A percentile compares a stretch with the other conserved stretches of the same genome.
These are phyloP conservation scores for Eubasilissa splendida DNA, from an alignment of 2,888 invertebrate species.

Conservation along the genomic window DNA sequence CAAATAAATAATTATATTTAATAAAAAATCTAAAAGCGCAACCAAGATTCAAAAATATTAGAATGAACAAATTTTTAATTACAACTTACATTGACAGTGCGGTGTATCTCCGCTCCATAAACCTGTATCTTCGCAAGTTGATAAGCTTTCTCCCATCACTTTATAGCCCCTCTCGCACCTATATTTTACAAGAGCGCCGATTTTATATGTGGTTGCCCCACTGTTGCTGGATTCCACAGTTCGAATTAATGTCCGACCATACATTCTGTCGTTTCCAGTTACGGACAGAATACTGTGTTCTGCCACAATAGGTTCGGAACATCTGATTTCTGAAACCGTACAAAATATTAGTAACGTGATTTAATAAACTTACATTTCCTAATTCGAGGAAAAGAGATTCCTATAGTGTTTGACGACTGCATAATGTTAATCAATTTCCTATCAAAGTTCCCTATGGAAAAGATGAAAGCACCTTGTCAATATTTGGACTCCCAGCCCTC, in stretches of 20 bases:
- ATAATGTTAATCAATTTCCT: too few relatives aligned
- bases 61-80: not conserved
- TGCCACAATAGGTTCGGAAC: slow-evolving; percentile 86
- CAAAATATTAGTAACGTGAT: not conserved
- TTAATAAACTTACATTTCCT: not conserved
- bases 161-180: slow-evolving; percentile 92
- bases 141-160: slow-evolving; percentile 87
- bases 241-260: slow-evolving; percentile 86
- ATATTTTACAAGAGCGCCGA: slow-evolving; percentile 90
- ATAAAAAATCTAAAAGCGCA: too few relatives aligned
- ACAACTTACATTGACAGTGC: slow-evolving; percentile 84
- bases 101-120: slow-evolving; percentile 89
- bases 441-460: too few relatives aligned
- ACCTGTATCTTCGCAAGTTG: slow-evolving; percentile 89
- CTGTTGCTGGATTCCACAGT: slow-evolving; percentile 79
- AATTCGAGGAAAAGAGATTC: too few relatives aligned
- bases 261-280: slow-evolving; percentile 92
- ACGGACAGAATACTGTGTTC: slow-evolving; percentile 90
- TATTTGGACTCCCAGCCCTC: too few relatives aligned
- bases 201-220: slow-evolving; percentile 85
- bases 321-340: slow-evolving; percentile 82
- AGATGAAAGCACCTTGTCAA: not conserved
- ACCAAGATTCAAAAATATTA: too few relatives aligned
- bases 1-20: not conserved
- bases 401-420: too few relatives aligned